These are phyloP conservation scores for Psephotus haematonotus DNA, from an alignment of 2,113 vertebrate species.

Conservation along the genomic window DNA sequence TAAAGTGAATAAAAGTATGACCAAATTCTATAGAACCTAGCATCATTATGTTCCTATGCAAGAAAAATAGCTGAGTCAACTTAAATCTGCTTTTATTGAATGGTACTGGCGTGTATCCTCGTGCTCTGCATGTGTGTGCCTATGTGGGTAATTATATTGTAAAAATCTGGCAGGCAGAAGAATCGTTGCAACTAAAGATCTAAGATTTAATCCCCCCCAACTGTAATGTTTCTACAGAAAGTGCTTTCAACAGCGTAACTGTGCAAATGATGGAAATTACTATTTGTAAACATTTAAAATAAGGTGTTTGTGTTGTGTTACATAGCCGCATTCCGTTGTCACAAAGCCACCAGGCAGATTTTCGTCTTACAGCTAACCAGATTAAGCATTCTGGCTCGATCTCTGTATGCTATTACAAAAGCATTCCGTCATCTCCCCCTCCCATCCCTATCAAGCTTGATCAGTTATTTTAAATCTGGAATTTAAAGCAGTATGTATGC, in stretches of 20 bases:
- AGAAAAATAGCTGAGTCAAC: neutral
- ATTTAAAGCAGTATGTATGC: neutral
- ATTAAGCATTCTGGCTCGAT: conserved; percentile 15
- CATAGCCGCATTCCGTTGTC: neutral
- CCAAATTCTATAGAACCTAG: neutral
- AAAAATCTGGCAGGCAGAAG: neutral
- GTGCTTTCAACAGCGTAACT: neutral
- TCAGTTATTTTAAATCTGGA: neutral
- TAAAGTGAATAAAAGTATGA: neutral
- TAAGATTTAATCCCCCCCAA: neutral
- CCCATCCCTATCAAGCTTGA: neutral
- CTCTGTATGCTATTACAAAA: neutral
- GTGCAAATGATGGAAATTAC: neutral
- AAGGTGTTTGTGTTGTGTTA: neutral
- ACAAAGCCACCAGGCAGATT: conserved; percentile 31
- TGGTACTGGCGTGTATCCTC: neutral
- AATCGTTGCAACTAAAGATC: neutral
- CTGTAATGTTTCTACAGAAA: neutral
- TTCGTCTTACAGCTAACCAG: conserved; percentile 35
- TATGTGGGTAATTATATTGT: neutral
- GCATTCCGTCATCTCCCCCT: neutral
- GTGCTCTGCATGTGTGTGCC: neutral
- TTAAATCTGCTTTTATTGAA: neutral
- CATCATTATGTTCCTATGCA: neutral
- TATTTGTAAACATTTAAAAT: neutral